phyloP scores from a whole-genome alignment of 2,888 invertebrate species.

The Crocallis elinguaria region DNA sequence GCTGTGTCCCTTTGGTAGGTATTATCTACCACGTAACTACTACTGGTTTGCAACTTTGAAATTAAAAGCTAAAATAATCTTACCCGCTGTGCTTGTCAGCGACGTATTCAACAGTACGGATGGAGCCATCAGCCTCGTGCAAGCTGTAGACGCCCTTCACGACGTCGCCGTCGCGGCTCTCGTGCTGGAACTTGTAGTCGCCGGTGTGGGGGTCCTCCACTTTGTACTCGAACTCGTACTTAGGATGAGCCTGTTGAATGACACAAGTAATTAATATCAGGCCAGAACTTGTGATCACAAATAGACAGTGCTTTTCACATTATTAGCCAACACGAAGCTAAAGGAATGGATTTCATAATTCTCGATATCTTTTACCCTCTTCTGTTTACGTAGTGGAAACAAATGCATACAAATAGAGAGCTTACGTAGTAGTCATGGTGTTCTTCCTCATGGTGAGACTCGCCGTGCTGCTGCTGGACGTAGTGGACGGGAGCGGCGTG shows the following conservation, averaged over 20 bases:
- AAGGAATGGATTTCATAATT: too few relatives aligned
- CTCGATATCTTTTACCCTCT: too few relatives aligned
- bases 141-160: conserved; percentile 85
- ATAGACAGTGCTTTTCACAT: not conserved
- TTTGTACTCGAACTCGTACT: conserved; percentile 82
- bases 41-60: not conserved
- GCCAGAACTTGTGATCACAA: not conserved
- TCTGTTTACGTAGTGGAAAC: not conserved
- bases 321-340: too few relatives aligned
- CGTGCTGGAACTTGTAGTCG: conserved; percentile 82
- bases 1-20: too few relatives aligned
- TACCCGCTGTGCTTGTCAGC: conserved; percentile 81
- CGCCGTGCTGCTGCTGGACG: conserved; percentile 25
- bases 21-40: too few relatives aligned
- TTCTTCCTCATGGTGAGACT: conserved; percentile 42
- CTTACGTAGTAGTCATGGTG: conserved; percentile 63
- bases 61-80: conserved; percentile 22
- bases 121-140: conserved; percentile 83
- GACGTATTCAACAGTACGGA: conserved; percentile 82
- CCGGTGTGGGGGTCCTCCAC: conserved; percentile 83
- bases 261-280: not conserved
- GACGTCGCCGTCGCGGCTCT: conserved; percentile 80
- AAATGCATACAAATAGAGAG: conserved; percentile 13
- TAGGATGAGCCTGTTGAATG: conserved; percentile 68
- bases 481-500: conserved; percentile 31